A percentile compares a stretch with the other conserved stretches of the same genome.
These are phyloP conservation scores for Pseudopodoces humilis DNA, from an alignment of 2,113 vertebrate species.

Conservation along the genomic window DNA sequence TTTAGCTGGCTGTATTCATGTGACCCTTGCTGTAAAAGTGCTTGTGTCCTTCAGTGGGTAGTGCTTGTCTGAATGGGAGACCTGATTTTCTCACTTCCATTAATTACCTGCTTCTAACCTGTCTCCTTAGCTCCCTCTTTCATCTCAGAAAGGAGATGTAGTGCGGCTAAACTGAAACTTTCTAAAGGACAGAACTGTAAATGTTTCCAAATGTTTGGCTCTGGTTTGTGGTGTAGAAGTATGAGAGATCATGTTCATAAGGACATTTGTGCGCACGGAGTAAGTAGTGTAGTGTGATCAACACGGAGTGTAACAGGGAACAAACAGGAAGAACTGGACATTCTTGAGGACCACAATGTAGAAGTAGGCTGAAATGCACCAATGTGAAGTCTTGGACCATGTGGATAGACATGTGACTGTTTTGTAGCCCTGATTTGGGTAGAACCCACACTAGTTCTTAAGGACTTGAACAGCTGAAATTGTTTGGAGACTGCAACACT, in stretches of 20 bases:
- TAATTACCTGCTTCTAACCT: not conserved
- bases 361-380: not conserved
- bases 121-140: not conserved
- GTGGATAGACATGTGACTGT: not conserved
- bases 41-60: not conserved
- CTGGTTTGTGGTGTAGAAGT: not conserved
- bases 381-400: not conserved
- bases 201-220: not conserved
- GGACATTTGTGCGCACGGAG: not conserved
- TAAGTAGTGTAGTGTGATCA: accelerated
- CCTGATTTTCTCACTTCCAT: not conserved
- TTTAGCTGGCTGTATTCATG: not conserved
- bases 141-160: not conserved
- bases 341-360: not conserved
- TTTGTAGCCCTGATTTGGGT: not conserved
- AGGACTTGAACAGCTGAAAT: not conserved
- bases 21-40: not conserved
- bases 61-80: not conserved
- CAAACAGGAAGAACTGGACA: not conserved
- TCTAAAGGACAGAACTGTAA: not conserved
- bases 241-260: not conserved
- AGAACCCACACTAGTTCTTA: not conserved
- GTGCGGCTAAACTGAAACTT: not conserved
- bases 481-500: not conserved
- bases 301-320: not conserved